phyloP scores from a whole-genome alignment of 2,888 invertebrate genomes.

The Acleris literana region DNA sequence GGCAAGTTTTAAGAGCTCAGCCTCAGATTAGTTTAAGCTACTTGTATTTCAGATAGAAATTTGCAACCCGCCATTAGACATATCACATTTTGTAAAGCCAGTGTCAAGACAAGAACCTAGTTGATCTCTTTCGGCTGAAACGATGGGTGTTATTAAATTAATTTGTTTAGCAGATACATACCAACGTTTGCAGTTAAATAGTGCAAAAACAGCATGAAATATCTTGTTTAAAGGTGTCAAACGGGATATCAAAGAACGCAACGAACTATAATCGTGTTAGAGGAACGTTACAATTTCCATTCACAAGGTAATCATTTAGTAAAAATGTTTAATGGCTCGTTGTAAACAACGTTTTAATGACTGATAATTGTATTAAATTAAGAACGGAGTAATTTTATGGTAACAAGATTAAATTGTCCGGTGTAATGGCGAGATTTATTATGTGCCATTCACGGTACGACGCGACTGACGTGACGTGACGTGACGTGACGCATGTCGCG shows the following conservation, averaged over 20 bases:
- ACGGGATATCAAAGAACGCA: not conserved
- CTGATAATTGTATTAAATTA: slow-evolving; percentile 49
- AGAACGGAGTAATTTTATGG: slow-evolving; percentile 44
- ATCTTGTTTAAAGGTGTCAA: no score
- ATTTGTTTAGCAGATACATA: no score
- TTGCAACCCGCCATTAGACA: no score
- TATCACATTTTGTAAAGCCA: no score
- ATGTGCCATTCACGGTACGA: slow-evolving; percentile 39
- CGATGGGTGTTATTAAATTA: no score
- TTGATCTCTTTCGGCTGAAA: no score
- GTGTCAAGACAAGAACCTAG: no score
- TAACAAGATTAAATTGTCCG: slow-evolving; percentile 49
- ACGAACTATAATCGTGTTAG: not conserved
- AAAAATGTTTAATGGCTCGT: slow-evolving; percentile 41
- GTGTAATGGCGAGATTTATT: slow-evolving; percentile 42
- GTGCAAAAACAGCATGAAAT: no score
- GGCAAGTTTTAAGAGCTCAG: no score
- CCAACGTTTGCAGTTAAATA: no score
- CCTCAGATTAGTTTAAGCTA: no score
- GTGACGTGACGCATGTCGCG: slow-evolving; percentile 27
- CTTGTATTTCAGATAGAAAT: no score
- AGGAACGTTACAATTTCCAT: slow-evolving; percentile 1
- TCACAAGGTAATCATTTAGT: slow-evolving; percentile 14
- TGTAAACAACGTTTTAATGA: slow-evolving; percentile 50
- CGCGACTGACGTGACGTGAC: slow-evolving; percentile 15